Base-by-base conservation (phyloP, 2,888 invertebrate species). In the Notodonta dromedarius region DNA sequence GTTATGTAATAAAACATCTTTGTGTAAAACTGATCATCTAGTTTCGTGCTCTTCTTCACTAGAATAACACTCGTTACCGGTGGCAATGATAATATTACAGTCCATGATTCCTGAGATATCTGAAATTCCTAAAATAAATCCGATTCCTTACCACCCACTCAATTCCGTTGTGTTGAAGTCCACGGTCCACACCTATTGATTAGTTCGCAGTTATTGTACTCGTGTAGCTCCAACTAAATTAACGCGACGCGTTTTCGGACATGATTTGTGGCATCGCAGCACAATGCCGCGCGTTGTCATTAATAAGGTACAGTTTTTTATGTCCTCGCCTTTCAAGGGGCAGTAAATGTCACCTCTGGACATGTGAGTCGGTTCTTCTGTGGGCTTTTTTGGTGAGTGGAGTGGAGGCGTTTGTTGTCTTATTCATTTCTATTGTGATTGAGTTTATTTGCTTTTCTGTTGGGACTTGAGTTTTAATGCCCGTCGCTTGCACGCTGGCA, bases 201-300 rank as follows among this genome's bases (percentile, higher is more conserved):
- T 59, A 66, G 65, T 69, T 67, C 63, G 61, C 73, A 66, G 57
- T 63, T 35, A 52, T 52, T 32, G 13, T 52, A 12, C 39, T 50
- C 4, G 50, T 16, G 5, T 6, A 32, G 12, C 52, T 65, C 61
- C 65, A 69, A 70, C 51, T 61, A 69, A 67, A 75, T 67, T 61
- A 65, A 56, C 60, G 62, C 58, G 56, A 63, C 66, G 69, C 62
- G 69, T 59, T 71, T 65, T 65, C n/a, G 56, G 59, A 35, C 61
- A 74, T 76, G 77, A 76, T 76, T 76, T 76, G 73, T 73, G 69
- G 44, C 64, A 66, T 67, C 58, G 42, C 52, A 35, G 63, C 61
- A 71, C 73, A 76, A 77, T 73, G 75, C 68, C 51, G 57, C 46
- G 57, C 57, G 61, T 71, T 67, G 68, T 77, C 71, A 71, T 77